Base-by-base conservation (phyloP, 2,113 vertebrate species). In the Hippocampus barbouri region DNA sequence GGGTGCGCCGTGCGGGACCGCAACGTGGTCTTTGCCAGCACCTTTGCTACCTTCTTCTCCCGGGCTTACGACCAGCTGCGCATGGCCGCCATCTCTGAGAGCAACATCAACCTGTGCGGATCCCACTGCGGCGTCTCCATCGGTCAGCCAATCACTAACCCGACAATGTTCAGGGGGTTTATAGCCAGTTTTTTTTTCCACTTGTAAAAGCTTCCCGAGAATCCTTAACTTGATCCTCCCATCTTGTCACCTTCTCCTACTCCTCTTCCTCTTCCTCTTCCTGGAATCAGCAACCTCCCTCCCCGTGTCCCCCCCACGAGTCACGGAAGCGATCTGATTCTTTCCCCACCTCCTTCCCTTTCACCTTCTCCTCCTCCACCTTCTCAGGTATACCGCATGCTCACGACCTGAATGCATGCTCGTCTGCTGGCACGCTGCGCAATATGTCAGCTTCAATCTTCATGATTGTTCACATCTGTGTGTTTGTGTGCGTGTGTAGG, bases 41-140 rank as follows among this genome's bases (percentile, higher is more conserved):
- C 96, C 1, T 96, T 98, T 5, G 94, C 95, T 34, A 94, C 96
- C 0, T 98, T 97, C 91, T 97, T 94, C 89, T 91, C 89, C 0
- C 92, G 96, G 8, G 95, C 96, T 0, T 97, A 92, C 1, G 96
- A 98, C 85, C 96, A 98, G 86, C 94, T 98, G 15, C 95, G 95
- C 71, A 98, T 97, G 96, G 96, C 95, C 0, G 94, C 95, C 85
- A 97, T 98, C 89, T 98, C 96, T 0, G 96, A 97, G 80, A 98
- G 96, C 87, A 97, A 95, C 90, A 90, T 98, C 89, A 98, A 98
- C 78, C 94, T 98, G 23, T 96, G 94, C 2, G 96, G 95, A 69
- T 98, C 96, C 0, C 96, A 98, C 91, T 97, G 96, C 0, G 96
- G 96, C 0, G 92, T 98, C 40, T 98, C 96, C 70, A 96, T 96